Percentiles rank a stretch among this genome's conserved stretches.
phyloP scores from a whole-genome alignment of 2,113 vertebrate genomes.

The Gallinago undulata region DNA sequence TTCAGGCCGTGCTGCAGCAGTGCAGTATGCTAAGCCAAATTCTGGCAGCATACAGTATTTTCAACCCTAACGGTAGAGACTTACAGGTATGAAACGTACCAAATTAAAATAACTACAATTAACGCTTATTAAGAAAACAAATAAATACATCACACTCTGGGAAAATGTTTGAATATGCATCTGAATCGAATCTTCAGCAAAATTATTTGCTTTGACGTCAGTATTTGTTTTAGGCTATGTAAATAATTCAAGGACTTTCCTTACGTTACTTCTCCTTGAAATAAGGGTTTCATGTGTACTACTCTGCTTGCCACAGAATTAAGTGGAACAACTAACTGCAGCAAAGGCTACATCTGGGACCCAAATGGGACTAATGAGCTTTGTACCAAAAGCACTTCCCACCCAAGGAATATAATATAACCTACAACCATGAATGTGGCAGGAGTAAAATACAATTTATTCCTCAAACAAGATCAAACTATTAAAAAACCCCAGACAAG shows the following conservation, averaged over 20 bases:
- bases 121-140: background rate
- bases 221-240: conserved; percentile 47
- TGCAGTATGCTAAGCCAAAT: background rate
- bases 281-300: conserved; percentile 63
- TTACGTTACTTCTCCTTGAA: conserved; percentile 58
- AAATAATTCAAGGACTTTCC: conserved; percentile 66
- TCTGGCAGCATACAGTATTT: background rate
- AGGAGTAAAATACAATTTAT: background rate
- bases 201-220: conserved; percentile 22
- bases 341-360: background rate
- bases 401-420: background rate
- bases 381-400: background rate
- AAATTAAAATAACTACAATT: background rate
- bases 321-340: background rate
- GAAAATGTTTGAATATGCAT: background rate
- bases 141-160: background rate
- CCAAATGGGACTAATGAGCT: background rate
- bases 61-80: background rate
- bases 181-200: background rate
- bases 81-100: background rate
- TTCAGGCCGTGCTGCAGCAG: background rate
- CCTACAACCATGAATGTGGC: background rate
- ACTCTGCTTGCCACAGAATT: conserved; percentile 25
- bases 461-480: background rate
- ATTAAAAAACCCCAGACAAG: background rate